Evolutionary conservation across 2,797 vertebrate species (phyloP).

Genomic region (Falco cherrug): DNA sequence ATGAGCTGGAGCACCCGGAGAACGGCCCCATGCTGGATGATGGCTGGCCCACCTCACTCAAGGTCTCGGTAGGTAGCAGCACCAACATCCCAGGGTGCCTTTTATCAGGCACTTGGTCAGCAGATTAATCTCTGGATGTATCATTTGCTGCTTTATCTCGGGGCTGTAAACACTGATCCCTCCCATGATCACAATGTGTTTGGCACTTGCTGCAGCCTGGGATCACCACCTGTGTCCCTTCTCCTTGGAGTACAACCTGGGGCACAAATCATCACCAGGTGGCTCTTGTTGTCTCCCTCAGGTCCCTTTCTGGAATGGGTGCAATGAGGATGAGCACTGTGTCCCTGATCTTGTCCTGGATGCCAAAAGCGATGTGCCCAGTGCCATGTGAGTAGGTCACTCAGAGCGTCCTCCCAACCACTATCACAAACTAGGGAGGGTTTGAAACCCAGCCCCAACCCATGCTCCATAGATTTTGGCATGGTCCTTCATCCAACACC

Average conservation of each 20-base stretch:
- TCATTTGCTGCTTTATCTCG: neutral
- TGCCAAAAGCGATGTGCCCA: constrained; percentile 87
- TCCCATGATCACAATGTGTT: fast-evolving
- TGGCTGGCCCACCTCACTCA: constrained; percentile 87
- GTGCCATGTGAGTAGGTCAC: constrained; percentile 80
- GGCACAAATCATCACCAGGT: fast-evolving
- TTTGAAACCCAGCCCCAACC: neutral
- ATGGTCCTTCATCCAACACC: neutral
- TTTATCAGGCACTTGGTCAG: too few relatives aligned
- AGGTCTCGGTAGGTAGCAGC: constrained; percentile 82
- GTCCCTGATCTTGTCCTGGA: constrained; percentile 91
- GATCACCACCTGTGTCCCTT: fast-evolving
- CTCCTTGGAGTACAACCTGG: neutral
- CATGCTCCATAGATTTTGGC: fast-evolving
- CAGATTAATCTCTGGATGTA: fast-evolving
- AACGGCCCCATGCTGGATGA: constrained; percentile 87
- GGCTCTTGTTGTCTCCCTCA: constrained; percentile 37
- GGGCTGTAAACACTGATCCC: neutral
- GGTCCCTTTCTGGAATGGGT: constrained; percentile 98
- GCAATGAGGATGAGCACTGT: constrained; percentile 94
- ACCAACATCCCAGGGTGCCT: neutral
- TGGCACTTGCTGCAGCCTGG: neutral
- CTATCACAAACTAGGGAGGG: neutral
- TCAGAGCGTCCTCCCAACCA: too few relatives aligned
- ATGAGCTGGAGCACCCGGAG: constrained; percentile 80